Evolutionary conservation across 1,140 invertebrate genomes (phyloP).

Genomic region (Centruroides sculpturatus): DNA sequence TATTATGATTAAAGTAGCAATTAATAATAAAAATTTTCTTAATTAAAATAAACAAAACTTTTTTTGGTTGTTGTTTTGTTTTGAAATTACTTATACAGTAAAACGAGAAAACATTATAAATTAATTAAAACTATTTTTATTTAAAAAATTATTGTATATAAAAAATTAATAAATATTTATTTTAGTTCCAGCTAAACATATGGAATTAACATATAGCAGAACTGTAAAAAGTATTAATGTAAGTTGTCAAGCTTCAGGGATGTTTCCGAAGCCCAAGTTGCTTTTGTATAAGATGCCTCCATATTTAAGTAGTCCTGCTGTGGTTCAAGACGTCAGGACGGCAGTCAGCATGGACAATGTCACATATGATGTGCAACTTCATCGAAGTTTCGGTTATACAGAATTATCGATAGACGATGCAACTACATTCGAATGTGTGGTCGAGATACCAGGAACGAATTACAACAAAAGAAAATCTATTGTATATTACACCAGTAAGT

Average conservation of each 20-base stretch:
- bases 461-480: slow-evolving; percentile 9
- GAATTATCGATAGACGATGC: slow-evolving; percentile 1
- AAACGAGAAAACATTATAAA: too few species aligned
- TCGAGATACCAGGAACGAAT: slow-evolving; percentile 12
- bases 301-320: background rate
- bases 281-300: slow-evolving; percentile 1
- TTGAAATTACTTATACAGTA: too few species aligned
- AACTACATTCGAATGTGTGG: slow-evolving; percentile 9
- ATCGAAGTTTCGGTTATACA: slow-evolving; percentile 1
- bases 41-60: background rate
- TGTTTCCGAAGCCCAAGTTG: slow-evolving; percentile 6
- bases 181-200: slow-evolving; percentile 6
- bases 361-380: slow-evolving; percentile 2
- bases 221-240: slow-evolving; percentile 1
- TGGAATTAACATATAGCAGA: slow-evolving; percentile 7
- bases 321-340: slow-evolving; percentile 2
- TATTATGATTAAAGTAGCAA: background rate
- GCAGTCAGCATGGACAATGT: background rate
- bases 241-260: slow-evolving; percentile 7
- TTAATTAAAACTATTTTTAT: too few species aligned
- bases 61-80: too few species aligned
- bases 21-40: background rate
- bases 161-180: background rate
- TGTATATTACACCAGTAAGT: slow-evolving; percentile 12
- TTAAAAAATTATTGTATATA: too few species aligned